These are phyloP conservation scores for Myiozetetes cayanensis DNA, from an alignment of 2,113 vertebrate species.

Conservation along the genomic window DNA sequence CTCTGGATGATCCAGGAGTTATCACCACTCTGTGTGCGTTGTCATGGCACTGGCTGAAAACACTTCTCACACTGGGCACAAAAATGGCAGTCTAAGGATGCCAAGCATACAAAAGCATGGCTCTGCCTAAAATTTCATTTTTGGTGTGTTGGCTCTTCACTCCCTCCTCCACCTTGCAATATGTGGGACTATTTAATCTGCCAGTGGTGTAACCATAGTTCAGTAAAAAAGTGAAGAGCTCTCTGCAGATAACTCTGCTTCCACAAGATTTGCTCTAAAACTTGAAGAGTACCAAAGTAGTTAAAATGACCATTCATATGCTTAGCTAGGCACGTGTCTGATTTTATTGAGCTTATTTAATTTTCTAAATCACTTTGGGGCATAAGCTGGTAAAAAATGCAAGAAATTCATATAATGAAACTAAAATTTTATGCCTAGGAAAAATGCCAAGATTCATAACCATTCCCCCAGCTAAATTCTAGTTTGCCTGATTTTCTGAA, in stretches of 20 bases:
- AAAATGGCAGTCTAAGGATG: neutral
- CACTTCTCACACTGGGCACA: accelerated
- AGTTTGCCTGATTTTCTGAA: constrained; percentile 48
- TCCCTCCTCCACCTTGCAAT: accelerated
- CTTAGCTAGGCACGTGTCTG: neutral
- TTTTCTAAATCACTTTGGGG: constrained; percentile 29
- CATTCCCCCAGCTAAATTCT: constrained; percentile 7
- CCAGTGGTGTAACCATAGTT: neutral
- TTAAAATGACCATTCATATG: neutral
- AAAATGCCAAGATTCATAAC: constrained; percentile 47
- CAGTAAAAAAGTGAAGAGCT: neutral
- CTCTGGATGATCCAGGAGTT: neutral
- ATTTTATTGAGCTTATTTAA: neutral
- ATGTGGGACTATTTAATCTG: neutral
- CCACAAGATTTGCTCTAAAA: neutral
- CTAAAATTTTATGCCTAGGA: constrained; percentile 14
- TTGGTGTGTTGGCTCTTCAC: neutral
- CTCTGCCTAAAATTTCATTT: neutral
- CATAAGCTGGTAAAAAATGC: neutral
- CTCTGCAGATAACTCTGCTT: neutral
- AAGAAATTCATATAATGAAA: constrained; percentile 30
- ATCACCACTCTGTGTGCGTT: accelerated
- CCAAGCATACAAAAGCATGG: accelerated
- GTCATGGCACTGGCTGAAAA: accelerated
- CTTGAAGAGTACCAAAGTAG: neutral